Percentiles rank a stretch among this genome's conserved stretches.
phyloP scores from a whole-genome alignment of 1,140 invertebrate species.

The Gerris buenoi region DNA sequence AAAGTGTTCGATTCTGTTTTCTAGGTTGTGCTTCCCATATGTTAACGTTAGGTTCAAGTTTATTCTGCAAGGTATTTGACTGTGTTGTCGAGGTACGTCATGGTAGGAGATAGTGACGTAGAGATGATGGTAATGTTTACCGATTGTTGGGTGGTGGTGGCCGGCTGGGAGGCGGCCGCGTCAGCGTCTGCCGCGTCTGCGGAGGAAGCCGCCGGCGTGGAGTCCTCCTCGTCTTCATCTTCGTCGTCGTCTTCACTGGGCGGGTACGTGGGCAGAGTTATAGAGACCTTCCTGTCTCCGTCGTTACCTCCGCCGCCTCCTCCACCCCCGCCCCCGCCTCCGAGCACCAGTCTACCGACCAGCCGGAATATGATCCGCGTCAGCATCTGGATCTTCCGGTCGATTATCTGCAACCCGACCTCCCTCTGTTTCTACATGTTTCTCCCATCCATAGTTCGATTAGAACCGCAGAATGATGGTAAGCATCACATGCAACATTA shows the following conservation, averaged over 20 bases:
- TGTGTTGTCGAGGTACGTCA: no score
- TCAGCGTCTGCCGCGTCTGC: slow-evolving; percentile 11
- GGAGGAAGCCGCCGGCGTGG: slow-evolving; percentile 6
- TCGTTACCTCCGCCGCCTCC: slow-evolving; percentile 30
- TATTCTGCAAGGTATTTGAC: no score
- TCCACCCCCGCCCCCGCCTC: slow-evolving; percentile 35
- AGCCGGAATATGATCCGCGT: slow-evolving; percentile 46
- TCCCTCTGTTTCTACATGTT: slow-evolving; percentile 4
- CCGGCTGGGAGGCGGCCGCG: slow-evolving; percentile 10
- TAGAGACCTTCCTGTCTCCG: slow-evolving; percentile 32
- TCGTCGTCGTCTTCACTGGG: slow-evolving; percentile 33
- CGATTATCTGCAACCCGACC: slow-evolving; percentile 51
- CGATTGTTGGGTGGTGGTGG: slow-evolving; percentile 14
- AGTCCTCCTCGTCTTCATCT: slow-evolving; percentile 31
- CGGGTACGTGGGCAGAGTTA: slow-evolving; percentile 38
- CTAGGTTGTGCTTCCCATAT: no score
- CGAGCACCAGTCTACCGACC: slow-evolving; percentile 46
- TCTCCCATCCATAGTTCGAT: neutral
- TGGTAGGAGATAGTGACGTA: no score
- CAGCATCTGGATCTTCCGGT: slow-evolving; percentile 56
- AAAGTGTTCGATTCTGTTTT: no score
- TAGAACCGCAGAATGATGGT: no score
- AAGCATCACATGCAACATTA: no score
- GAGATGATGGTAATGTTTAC: no score
- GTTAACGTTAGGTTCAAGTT: no score